Percentiles rank a stretch among this genome's conserved stretches.
Evolutionary conservation across 2,888 invertebrate species (phyloP).

Genomic region (Antheraea assamensis): DNA sequence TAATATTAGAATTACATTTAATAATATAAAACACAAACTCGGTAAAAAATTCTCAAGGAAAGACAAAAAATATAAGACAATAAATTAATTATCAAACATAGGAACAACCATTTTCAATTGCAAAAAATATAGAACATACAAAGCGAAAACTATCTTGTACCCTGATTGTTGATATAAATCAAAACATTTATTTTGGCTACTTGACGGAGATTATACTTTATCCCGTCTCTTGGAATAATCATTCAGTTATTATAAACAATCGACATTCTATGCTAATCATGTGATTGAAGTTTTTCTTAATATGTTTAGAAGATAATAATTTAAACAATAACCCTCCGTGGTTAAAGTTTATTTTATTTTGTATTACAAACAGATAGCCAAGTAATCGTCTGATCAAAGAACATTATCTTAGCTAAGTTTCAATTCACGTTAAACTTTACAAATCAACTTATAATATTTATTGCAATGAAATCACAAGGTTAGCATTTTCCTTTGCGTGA

Average conservation of each 20-base stretch:
- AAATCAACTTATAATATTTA: slow-evolving; percentile 66
- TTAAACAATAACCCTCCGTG: slow-evolving; percentile 32
- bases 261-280: slow-evolving; percentile 60
- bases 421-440: slow-evolving; percentile 70
- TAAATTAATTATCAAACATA: neutral
- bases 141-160: neutral
- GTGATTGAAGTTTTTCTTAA: slow-evolving; percentile 43
- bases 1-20: neutral
- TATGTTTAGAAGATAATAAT: slow-evolving; percentile 30
- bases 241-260: slow-evolving; percentile 60
- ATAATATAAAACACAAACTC: too few relatives aligned
- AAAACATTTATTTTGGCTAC: neutral
- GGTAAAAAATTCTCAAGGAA: too few relatives aligned
- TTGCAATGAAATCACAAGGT: slow-evolving; percentile 72
- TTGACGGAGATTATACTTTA: slow-evolving; percentile 3
- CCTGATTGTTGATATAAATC: slow-evolving; percentile 1
- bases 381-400: slow-evolving; percentile 60
- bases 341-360: slow-evolving; percentile 40
- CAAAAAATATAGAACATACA: neutral
- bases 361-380: slow-evolving; percentile 39
- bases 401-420: slow-evolving; percentile 68
- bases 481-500: slow-evolving; percentile 67
- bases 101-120: neutral
- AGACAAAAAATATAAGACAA: neutral
- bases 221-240: slow-evolving; percentile 58